Evolutionary conservation across 2,888 invertebrate genomes (phyloP).

Genomic region (Nematopogon swammerdamellus): DNA sequence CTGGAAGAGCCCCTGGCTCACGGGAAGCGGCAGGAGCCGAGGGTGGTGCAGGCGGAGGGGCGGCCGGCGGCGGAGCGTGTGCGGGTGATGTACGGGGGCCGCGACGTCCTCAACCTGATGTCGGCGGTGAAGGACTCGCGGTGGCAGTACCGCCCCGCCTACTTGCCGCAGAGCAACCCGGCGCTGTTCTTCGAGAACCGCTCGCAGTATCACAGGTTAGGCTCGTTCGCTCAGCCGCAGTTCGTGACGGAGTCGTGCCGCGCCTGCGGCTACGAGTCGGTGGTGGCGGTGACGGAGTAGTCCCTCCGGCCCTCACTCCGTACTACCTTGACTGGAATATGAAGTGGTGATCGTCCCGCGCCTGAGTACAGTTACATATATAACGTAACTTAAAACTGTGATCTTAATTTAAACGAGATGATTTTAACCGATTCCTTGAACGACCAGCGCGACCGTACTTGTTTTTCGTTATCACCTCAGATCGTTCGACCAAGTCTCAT

Average conservation of each 20-base stretch:
- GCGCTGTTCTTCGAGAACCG: constrained; percentile 60
- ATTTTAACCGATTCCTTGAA: constrained; percentile 43
- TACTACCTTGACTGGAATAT: constrained; percentile 47
- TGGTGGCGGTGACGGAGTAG: constrained; percentile 47
- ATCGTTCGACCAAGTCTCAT: background rate
- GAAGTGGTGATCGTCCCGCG: constrained; percentile 36
- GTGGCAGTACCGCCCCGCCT: constrained; percentile 55
- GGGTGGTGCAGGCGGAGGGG: constrained; percentile 30
- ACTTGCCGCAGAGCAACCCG: constrained; percentile 54
- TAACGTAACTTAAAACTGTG: constrained; percentile 54
- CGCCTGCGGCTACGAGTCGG: constrained; percentile 49
- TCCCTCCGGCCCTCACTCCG: background rate
- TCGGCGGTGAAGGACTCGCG: constrained; percentile 48
- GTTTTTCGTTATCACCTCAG: background rate
- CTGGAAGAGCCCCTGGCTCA: constrained; percentile 36
- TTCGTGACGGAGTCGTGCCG: constrained; percentile 54
- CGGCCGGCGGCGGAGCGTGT: constrained; percentile 31
- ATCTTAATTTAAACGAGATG: constrained; percentile 53
- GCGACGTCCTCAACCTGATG: constrained; percentile 59
- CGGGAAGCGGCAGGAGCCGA: constrained; percentile 38
- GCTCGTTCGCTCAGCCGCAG: constrained; percentile 53
- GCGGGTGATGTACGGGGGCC: constrained; percentile 46
- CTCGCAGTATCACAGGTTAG: constrained; percentile 59
- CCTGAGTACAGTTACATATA: constrained; percentile 46
- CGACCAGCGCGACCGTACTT: constrained; percentile 24